These are phyloP conservation scores for Babyrousa celebensis DNA, from an alignment of 2,797 vertebrate genomes.

Conservation along the genomic window DNA sequence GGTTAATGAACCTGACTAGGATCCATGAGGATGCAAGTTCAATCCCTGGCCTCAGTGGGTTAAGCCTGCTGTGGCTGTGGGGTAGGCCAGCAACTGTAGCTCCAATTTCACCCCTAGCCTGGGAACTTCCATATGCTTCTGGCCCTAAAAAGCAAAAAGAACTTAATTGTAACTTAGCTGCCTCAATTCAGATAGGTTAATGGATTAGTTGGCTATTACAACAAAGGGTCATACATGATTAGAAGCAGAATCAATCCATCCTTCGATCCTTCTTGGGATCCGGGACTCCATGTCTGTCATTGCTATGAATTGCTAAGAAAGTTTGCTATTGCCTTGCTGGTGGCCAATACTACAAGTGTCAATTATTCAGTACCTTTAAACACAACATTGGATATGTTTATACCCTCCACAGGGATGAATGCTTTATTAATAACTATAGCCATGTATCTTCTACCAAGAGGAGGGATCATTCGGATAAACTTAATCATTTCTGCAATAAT, in stretches of 20 bases:
- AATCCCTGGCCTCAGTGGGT: too few species aligned
- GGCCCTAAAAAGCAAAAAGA: too few species aligned
- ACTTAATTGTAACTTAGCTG: slow-evolving; percentile 47
- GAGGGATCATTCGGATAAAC: background rate
- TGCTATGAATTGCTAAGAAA: background rate
- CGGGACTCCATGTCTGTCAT: background rate
- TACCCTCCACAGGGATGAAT: background rate
- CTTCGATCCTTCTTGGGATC: background rate
- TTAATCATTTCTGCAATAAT: background rate
- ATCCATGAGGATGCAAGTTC: too few species aligned
- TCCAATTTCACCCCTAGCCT: too few species aligned
- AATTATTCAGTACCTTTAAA: background rate
- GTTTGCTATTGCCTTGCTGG: background rate
- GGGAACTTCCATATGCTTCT: too few species aligned
- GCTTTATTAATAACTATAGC: background rate
- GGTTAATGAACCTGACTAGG: too few species aligned
- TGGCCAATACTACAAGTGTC: background rate
- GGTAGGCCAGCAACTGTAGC: too few species aligned
- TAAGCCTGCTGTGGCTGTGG: too few species aligned
- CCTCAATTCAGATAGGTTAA: slow-evolving; percentile 65
- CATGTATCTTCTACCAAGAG: background rate
- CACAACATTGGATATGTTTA: background rate
- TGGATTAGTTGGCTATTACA: slow-evolving; percentile 61
- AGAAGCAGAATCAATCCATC: background rate
- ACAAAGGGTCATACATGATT: slow-evolving; percentile 32